Evolutionary conservation across 64 coral and sea anemone species (phyloP), one percentile per base, ranked within the genome.

Genomic region (Montipora efflorescens): DNA sequence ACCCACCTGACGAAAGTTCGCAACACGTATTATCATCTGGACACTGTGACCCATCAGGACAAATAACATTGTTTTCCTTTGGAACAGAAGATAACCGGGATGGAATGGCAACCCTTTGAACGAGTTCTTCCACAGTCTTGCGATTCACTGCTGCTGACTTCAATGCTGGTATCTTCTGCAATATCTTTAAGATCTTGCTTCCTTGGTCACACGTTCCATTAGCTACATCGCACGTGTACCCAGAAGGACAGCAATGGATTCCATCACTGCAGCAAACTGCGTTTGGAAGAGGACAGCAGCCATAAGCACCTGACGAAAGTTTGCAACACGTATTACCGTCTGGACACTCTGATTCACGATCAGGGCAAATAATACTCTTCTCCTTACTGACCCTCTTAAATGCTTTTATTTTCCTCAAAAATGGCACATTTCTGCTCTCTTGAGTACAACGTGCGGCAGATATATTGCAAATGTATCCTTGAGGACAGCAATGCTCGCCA

Each of bases 201-300:
- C 81, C 81, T 67, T 23, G 47, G 0, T 16, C 49, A 8, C 91
- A 92, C 1, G 36, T 86, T 66, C 81, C 71, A 51, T 5, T 47
- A 0, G 70, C 28, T 8, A 70, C 46, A 52, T 92, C 75, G 57
- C 58, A 98, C 9, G 93, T 92, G 73, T 93, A 98, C 20, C 93
- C 93, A 21, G 83, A 62, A 4, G 96, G 96, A 50, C 96, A 98
- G 84, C 96, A 98, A 72, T 93, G 90, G 11, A 61, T 10, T 8
- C 80, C 47, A 23, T 98, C 96, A 64, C 36, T 28, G 80, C 96
- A 98, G 49, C 96, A 98, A 15, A 98, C 96, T 11, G 96, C 96
- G 18, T 90, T 86, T 50, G 93, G 96, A 36, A 98, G 62, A 11
- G 96, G 93, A 74, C 96, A 80, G 51, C 89, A 90, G 18, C 59